Percentiles rank a stretch among this genome's conserved stretches.
Evolutionary conservation across 1,140 invertebrate genomes (phyloP).

Genomic region (Sitobion miscanthi): DNA sequence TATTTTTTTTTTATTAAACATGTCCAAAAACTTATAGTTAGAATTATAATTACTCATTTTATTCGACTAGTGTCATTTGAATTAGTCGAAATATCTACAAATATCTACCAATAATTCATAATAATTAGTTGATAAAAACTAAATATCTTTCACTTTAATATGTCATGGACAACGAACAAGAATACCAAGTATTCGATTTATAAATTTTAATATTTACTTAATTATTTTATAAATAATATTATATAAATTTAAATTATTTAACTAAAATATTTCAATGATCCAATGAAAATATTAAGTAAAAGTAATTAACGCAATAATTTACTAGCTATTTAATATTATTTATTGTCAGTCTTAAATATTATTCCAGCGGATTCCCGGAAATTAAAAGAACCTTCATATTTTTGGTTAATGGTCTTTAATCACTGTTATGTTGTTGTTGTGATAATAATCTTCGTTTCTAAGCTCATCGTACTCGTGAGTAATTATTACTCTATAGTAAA

Average conservation of each 20-base stretch:
- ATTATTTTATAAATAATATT: background rate
- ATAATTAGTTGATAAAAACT: background rate
- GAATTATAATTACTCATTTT: conserved; percentile 24
- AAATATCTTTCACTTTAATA: background rate
- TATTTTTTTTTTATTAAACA: conserved; percentile 58
- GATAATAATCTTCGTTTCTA: background rate
- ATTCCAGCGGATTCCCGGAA: background rate
- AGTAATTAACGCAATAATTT: background rate
- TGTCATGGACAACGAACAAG: background rate
- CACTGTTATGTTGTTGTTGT: background rate
- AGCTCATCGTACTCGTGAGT: background rate
- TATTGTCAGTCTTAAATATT: background rate
- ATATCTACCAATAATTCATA: background rate
- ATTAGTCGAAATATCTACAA: background rate
- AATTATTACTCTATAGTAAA: background rate
- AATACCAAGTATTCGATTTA: too few species aligned
- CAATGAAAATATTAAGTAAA: background rate
- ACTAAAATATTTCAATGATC: background rate
- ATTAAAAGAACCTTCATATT: background rate
- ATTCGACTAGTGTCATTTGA: background rate
- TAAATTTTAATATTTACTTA: background rate
- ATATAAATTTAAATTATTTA: background rate
- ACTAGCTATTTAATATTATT: background rate
- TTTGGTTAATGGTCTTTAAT: background rate
- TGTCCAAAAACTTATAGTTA: conserved; percentile 49